Conservation (phyloP, 2,113 vertebrate genomes). For the Dryoscopus gambensis region DNA sequence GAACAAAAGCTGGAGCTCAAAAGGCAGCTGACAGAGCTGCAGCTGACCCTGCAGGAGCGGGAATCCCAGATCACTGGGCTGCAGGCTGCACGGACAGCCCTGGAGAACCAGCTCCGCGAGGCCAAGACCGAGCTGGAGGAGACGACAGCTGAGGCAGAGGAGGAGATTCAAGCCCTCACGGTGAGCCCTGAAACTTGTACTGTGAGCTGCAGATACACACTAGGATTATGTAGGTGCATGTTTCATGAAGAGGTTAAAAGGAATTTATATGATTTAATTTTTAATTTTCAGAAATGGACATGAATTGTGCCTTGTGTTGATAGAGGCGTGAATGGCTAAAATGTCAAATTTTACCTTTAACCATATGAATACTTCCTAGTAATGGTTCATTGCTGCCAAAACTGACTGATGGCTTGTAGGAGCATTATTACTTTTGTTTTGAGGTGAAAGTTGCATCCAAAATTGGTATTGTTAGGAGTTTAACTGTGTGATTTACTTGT, state of each 20-base stretch:
- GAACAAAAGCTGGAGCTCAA: constrained; percentile 96
- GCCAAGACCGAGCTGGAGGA: constrained; percentile 96
- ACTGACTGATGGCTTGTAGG: neutral
- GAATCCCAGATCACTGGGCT: constrained; percentile 91
- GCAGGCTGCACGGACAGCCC: constrained; percentile 85
- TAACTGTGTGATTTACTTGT: neutral
- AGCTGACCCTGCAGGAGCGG: constrained; percentile 91
- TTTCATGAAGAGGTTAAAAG: neutral
- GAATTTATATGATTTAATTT: neutral
- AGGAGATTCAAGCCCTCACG: constrained; percentile 96
- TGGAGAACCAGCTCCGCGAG: constrained; percentile 92
- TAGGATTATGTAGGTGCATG: neutral
- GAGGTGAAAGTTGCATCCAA: neutral
- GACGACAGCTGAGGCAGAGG: constrained; percentile 95
- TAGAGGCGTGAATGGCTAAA: neutral
- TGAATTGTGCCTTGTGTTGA: neutral
- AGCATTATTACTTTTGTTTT: neutral
- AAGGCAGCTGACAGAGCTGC: constrained; percentile 91
- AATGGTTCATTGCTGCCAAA: neutral
- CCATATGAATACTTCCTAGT: neutral
- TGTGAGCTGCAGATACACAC: neutral
- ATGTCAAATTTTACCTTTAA: neutral
- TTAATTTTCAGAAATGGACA: neutral
- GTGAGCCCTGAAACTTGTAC: constrained; percentile 65
- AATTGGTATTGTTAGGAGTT: neutral